Conservation (phyloP, 2,797 vertebrate genomes). For the Scarus forsteni region DNA sequence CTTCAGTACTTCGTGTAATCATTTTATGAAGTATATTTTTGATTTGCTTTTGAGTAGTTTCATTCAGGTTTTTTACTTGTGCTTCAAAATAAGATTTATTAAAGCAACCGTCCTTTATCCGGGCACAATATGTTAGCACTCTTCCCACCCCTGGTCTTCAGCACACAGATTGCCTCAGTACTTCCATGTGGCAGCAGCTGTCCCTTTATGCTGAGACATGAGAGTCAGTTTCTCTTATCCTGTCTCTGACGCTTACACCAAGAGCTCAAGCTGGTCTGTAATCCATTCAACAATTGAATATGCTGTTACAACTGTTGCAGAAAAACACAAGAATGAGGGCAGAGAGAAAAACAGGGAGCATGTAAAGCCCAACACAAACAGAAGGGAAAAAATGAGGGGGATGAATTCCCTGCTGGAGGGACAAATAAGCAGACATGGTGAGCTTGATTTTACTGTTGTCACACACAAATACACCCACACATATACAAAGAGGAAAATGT, state of each 20-base stretch:
- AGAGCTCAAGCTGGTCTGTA: conserved; percentile 36
- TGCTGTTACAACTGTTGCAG: conserved; percentile 58
- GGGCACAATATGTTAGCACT: too few species aligned
- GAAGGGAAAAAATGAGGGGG: conserved; percentile 31
- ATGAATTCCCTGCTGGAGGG: conserved; percentile 50
- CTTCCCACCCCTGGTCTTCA: too few species aligned
- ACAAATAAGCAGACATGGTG: conserved; percentile 42
- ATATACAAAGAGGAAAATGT: conserved; percentile 12
- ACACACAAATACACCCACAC: conserved; percentile 25
- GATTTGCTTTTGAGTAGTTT: too few species aligned
- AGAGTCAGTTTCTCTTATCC: conserved; percentile 42
- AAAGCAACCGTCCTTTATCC: too few species aligned
- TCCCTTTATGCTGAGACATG: conserved; percentile 43
- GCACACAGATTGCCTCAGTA: conserved; percentile 28
- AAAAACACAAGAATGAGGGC: conserved; percentile 61
- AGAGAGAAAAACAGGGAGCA: conserved; percentile 38
- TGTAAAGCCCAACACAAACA: conserved; percentile 59
- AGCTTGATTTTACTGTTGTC: conserved; percentile 44
- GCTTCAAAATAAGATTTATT: too few species aligned
- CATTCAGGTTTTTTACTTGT: too few species aligned
- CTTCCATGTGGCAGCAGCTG: conserved; percentile 25
- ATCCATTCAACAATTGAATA: conserved; percentile 55
- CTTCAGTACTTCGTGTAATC: too few species aligned
- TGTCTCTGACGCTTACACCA: conserved; percentile 26
- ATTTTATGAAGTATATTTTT: too few species aligned